Evolutionary conservation across 2,113 vertebrate species (phyloP).

Genomic region (Siniperca knerii): DNA sequence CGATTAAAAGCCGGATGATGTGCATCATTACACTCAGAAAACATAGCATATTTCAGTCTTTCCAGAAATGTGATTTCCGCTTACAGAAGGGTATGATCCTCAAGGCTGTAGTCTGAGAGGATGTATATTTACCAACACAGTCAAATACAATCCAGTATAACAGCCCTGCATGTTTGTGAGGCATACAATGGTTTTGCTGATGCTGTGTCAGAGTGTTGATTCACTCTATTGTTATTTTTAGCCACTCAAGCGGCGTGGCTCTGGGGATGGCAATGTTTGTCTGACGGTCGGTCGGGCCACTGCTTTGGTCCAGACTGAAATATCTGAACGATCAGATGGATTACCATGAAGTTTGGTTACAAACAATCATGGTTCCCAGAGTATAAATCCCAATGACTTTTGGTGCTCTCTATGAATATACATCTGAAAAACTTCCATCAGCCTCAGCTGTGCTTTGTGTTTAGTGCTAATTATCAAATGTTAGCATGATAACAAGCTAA

Average conservation of each 20-base stretch:
- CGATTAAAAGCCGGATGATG: slow-evolving; percentile 26
- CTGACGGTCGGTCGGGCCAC: neutral
- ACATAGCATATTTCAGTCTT: slow-evolving; percentile 31
- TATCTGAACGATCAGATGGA: neutral
- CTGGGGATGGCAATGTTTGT: neutral
- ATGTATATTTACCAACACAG: slow-evolving; percentile 1
- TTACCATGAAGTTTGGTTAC: neutral
- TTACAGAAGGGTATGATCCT: neutral
- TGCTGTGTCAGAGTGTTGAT: slow-evolving; percentile 8
- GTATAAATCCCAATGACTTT: neutral
- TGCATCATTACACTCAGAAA: slow-evolving; percentile 48
- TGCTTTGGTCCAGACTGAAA: neutral
- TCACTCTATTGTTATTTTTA: slow-evolving; percentile 15
- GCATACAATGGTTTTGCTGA: slow-evolving; percentile 10
- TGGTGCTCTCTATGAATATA: neutral
- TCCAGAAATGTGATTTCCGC: slow-evolving; percentile 47
- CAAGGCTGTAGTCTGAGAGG: slow-evolving; percentile 5
- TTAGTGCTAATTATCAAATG: no score
- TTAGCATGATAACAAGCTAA: no score
- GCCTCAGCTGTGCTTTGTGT: no score
- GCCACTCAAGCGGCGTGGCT: neutral
- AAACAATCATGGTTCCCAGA: no score
- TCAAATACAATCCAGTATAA: neutral
- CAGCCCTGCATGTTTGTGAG: neutral
- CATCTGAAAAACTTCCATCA: no score